Conservation (phyloP, 1,140 invertebrate genomes). For the Ceratina australensis region DNA sequence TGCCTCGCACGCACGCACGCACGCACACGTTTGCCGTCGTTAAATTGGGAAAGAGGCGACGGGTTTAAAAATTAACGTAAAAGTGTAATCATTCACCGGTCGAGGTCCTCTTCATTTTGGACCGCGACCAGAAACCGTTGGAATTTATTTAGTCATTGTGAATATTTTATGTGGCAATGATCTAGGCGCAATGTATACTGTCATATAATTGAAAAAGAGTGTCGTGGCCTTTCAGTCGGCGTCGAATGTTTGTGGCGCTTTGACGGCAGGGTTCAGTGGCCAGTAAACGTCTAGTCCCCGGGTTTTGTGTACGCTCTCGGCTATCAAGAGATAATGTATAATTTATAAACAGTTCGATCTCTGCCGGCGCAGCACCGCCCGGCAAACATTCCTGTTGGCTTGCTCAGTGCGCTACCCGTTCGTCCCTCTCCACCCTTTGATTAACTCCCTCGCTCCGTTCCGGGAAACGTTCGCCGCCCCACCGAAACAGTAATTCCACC, state of each 20-base stretch:
- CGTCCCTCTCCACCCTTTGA: slow-evolving; percentile 39
- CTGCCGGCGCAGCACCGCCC: slow-evolving; percentile 56
- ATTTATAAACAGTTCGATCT: slow-evolving; percentile 79
- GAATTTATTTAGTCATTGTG: background rate
- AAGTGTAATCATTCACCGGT: slow-evolving; percentile 22
- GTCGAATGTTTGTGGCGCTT: slow-evolving; percentile 11
- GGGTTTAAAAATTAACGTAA: slow-evolving; percentile 33
- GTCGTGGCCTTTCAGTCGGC: background rate
- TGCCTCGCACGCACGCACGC: background rate
- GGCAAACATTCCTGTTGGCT: slow-evolving; percentile 43
- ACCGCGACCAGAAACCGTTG: slow-evolving; percentile 5
- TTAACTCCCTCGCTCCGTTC: slow-evolving; percentile 34
- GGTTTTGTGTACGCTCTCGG: slow-evolving; percentile 68
- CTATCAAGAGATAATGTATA: slow-evolving; percentile 78
- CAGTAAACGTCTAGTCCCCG: slow-evolving; percentile 55
- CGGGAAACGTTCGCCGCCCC: slow-evolving; percentile 26
- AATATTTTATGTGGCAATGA: too few species aligned
- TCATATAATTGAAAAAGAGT: too few species aligned
- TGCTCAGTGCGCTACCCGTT: slow-evolving; percentile 17
- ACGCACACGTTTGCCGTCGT: background rate
- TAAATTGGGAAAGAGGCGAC: slow-evolving; percentile 29
- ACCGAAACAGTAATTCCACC: slow-evolving; percentile 11
- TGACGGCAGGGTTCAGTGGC: slow-evolving; percentile 40
- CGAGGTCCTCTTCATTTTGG: slow-evolving; percentile 9
- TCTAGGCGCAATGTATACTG: too few species aligned